Conservation (phyloP, 2,113 vertebrate genomes). For the Rousettus leschenaultii region DNA sequence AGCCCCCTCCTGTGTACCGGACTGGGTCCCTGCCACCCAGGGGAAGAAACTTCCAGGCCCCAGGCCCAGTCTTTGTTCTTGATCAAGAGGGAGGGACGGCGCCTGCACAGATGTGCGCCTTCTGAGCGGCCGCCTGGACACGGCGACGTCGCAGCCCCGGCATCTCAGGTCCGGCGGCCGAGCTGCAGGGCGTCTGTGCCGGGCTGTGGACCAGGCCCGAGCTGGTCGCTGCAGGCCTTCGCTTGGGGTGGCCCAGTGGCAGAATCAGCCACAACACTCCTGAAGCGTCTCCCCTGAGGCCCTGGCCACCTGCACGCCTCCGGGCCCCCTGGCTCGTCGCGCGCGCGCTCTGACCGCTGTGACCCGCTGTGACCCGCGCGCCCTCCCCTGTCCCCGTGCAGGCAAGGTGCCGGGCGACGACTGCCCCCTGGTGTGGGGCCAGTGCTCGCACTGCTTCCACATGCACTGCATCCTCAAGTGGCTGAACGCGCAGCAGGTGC, state of each 20-base stretch:
- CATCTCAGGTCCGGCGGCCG: too few relatives aligned
- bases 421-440: conserved; percentile 97
- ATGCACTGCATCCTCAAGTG: conserved; percentile 99
- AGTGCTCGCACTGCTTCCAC: conserved; percentile 98
- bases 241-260: fast-evolving
- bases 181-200: too few relatives aligned
- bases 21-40: not conserved
- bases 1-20: too few relatives aligned
- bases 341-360: not conserved
- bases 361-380: not conserved
- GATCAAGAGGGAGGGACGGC: too few relatives aligned
- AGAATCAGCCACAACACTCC: fast-evolving
- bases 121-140: not conserved
- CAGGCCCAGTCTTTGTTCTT: too few relatives aligned
- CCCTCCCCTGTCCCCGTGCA: conserved; percentile 55
- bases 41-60: not conserved
- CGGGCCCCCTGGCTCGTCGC: too few relatives aligned
- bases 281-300: not conserved
- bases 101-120: not conserved
- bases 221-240: not conserved
- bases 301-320: too few relatives aligned
- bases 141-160: not conserved
- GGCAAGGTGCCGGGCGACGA: conserved; percentile 97
- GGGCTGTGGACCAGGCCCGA: too few relatives aligned
- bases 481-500: conserved; percentile 97